Percentiles rank a stretch among this genome's conserved stretches.
Conservation (phyloP, 2,888 invertebrate genomes). For the Drosophila prostipennis region DNA sequence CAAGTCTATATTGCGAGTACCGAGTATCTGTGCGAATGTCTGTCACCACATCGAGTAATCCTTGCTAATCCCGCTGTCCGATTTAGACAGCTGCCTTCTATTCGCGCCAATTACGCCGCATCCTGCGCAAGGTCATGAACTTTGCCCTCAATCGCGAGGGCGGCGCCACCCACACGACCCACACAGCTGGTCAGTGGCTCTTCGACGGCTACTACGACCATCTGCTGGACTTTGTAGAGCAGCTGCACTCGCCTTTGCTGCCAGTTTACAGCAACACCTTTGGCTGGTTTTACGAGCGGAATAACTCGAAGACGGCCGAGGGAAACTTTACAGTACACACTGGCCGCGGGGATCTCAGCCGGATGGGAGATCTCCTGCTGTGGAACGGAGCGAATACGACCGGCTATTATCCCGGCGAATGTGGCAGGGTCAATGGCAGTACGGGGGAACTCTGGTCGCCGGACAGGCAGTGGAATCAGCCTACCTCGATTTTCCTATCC, state of each 20-base stretch:
- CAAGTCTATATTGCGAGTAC: neutral
- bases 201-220: constrained; percentile 92
- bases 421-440: constrained; percentile 89
- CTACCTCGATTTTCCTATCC: constrained; percentile 88
- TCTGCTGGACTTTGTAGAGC: constrained; percentile 86
- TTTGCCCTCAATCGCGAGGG: constrained; percentile 85
- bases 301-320: constrained; percentile 89
- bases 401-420: constrained; percentile 86
- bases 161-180: constrained; percentile 85
- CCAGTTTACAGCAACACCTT: constrained; percentile 89
- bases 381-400: constrained; percentile 89
- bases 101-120: constrained; percentile 84
- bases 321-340: constrained; percentile 91
- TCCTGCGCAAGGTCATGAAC: constrained; percentile 85
- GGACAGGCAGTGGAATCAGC: constrained; percentile 83
- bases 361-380: constrained; percentile 87
- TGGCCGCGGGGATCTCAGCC: constrained; percentile 87
- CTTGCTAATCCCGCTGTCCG: constrained; percentile 6
- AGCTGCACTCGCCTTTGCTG: constrained; percentile 84
- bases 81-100: constrained; percentile 87
- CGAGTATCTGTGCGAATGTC: constrained; percentile 1
- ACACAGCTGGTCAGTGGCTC: constrained; percentile 88
- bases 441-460: constrained; percentile 93
- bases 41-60: constrained; percentile 15
- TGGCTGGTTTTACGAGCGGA: constrained; percentile 92